Base-by-base conservation (phyloP, 2,888 invertebrate genomes). In the Fragum sueziense region DNA sequence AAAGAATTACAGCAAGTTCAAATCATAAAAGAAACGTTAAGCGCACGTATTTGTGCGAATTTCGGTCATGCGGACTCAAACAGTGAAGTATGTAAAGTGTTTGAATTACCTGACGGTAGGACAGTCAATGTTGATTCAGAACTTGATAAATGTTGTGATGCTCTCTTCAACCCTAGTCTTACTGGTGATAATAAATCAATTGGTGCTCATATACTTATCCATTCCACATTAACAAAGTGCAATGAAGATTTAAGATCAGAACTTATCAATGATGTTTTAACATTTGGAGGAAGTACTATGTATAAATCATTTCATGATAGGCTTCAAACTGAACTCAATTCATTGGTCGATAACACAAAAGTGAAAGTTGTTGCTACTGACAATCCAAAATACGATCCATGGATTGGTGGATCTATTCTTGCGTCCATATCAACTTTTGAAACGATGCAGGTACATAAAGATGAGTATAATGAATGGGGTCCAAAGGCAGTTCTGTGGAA, bases 281-380 rank as follows among this genome's bases (percentile, higher is more conserved):
- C 97, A 90, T 97, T 97, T 84, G 97, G 97, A 86, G 97, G 97
- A 91, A 97, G 97, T 95, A 97, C 97, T 94, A 98, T 98, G 97
- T 98, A 97, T 94, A 98, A 97, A 85, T 96, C 98, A 95, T 97
- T 74, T 37, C 61, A 69, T 9, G 75, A 75, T 7, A 68, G 75
- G 25, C 59, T 75, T 47, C 41, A 70, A 47, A n/a, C 27, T 22
- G 74, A 74, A 31, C 41, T 74, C 9, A 33, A 41, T 31, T 33
- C 37, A 27, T 34, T 75, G 57, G 69, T 62, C 37, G 51, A 31
- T 31, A 70, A 47, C 25, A 27, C 29, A 29, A 27, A 57, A 27
- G 74, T 74, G 20, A 57, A 74, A 27, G 68, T 74, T 27, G 33
- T 57, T 41, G 68, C 74, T 1, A n/a, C 20, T 33, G 61, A 2